Base-by-base conservation (phyloP, 1,140 invertebrate genomes). In the Dryas iulia region DNA sequence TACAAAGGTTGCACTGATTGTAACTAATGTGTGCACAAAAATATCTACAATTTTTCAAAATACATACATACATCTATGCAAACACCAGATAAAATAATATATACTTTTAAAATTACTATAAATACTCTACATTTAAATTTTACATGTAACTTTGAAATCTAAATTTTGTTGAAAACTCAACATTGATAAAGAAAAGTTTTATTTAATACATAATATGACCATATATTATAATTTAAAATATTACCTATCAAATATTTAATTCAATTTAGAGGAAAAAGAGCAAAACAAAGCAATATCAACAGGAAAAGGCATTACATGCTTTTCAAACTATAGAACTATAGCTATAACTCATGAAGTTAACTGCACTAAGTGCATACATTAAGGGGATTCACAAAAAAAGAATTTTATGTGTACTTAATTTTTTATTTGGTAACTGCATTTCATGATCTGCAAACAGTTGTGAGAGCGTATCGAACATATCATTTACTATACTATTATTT, bases 361-460 rank as follows among this genome's bases (percentile, higher is more conserved):
- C 7, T 47, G 53, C 53, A 56, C 53, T 56, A 23, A 18, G 23
- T 61, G 12, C 39, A 24, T 47, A n/a, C n/a, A n/a, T 24, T 47
- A 11, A 18, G 47, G 35, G 59, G 39, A 47, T 21, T 31, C 28
- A 26, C 14, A 59, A 54, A 53, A 66, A 59, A 66, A 59, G 18
- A 59, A 26, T 8, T 53, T 57, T 18, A 24, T 66, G 71, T 86
- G 80, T 83, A 87, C 78, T 83, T 86, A 86, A 79, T 79, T 84
- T 47, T 73, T 90, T 87, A 88, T 90, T 89, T 90, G 87, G 87
- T 88, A 90, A 88, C 86, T 86, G 80, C 23, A 58, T 80, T 80
- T 83, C 74, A 82, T 82, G 78, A 78, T 77, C 72, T 75, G 74
- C 76, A 79, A 56, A 82, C 76, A 86, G 39, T 21, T 47, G 14